Evolutionary conservation across 2,113 vertebrate genomes (phyloP), one percentile per base, ranked within the genome.

Genomic region (Ammodytes marinus): DNA sequence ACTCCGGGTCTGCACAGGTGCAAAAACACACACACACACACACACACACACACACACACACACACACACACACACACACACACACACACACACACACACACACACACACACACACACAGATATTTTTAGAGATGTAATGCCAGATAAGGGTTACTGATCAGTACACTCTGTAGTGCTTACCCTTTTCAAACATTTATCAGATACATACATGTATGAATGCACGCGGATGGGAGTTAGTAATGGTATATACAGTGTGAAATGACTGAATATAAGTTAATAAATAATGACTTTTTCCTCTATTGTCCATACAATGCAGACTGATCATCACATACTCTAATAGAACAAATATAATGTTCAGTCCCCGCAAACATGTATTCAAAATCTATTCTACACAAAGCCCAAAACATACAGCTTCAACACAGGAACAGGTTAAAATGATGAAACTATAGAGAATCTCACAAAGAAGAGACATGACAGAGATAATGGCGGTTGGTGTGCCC

Each of bases 1-100:
- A 98, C 83, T 99, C 98, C 0, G 98, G 97, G 76, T 99, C 98
- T 98, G 92, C 1, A 8, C 61, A 39, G 45, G 35, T 17, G 14
- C 15, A 68, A 3, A 46, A 54, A 78, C 42, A 70, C 69, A 77
- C 1, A 59, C 19, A 64, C 59, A 63, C 12, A 77, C 27, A 47
- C 27, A 27, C 27, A 27, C 27, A 27, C 27, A 27, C 27, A 27
- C 27, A 27, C 27, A 27, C 27, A 27, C 27, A 27, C 27, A 27
- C 27, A 27, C 27, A 68, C n/a, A 65, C 50, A 63, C 0, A 78
- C 40, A 66, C 46, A 77, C 27, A 47, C 2, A 59, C 35, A 93
- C n/a, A 55, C n/a, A 52, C 14, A 15, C 27, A 27, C 27, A 27
- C 27, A 27, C 27, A 27, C 27, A 68, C n/a, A 65, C 50, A 63